Conservation (phyloP, 1,140 invertebrate genomes). For the Pemphigus obesinymphae region DNA sequence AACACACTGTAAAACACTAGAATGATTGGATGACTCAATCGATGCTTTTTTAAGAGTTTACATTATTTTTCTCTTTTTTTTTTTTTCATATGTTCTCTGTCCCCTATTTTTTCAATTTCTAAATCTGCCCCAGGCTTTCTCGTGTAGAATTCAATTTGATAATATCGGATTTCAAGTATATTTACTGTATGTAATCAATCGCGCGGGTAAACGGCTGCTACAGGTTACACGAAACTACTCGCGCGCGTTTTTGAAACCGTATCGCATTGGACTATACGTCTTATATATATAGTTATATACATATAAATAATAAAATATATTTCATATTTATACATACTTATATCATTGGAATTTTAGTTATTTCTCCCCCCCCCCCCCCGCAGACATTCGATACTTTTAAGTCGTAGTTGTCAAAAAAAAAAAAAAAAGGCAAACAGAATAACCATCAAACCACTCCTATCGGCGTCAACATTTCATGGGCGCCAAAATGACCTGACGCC, state of each 20-base stretch:
- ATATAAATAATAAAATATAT: too few relatives aligned
- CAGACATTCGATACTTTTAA: background rate
- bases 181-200: background rate
- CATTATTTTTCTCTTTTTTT: too few relatives aligned
- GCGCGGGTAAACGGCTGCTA: background rate
- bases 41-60: too few relatives aligned
- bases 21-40: too few relatives aligned
- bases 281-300: background rate
- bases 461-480: constrained; percentile 17
- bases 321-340: too few relatives aligned
- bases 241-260: background rate
- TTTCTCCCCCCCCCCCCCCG: background rate
- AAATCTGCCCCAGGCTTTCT: too few relatives aligned
- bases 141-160: too few relatives aligned
- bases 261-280: background rate
- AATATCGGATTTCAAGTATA: background rate
- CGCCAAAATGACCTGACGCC: constrained; percentile 20
- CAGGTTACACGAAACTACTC: background rate
- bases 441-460: background rate
- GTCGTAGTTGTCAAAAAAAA: background rate
- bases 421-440: background rate
- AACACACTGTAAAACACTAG: too few relatives aligned
- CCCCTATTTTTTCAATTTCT: too few relatives aligned
- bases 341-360: too few relatives aligned
- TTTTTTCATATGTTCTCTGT: too few relatives aligned